Evolutionary conservation across 2,797 vertebrate genomes (phyloP).

Genomic region (Chrosomus eos): DNA sequence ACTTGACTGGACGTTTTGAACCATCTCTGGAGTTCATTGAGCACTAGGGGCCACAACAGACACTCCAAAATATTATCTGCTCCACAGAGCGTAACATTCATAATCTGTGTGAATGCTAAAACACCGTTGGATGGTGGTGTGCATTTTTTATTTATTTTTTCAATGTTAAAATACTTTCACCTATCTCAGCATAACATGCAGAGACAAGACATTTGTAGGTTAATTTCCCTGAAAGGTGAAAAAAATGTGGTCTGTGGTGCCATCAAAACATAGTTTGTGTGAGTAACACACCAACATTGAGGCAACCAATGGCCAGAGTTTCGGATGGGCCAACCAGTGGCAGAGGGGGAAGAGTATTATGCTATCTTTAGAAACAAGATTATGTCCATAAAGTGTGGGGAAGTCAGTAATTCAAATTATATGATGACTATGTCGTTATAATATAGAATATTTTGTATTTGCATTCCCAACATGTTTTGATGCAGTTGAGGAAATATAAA

Average conservation of each 20-base stretch:
- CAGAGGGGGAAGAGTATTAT: neutral
- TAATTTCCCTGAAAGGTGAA: neutral
- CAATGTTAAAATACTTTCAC: neutral
- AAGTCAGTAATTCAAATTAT: neutral
- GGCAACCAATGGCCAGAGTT: neutral
- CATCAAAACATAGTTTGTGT: neutral
- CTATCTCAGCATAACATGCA: neutral
- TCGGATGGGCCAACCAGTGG: neutral
- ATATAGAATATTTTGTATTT: neutral
- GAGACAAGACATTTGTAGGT: neutral
- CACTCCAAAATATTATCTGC: constrained; percentile 47
- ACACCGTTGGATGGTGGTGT: neutral
- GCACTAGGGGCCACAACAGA: constrained; percentile 46
- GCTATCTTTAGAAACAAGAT: neutral
- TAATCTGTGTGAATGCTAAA: constrained; percentile 39
- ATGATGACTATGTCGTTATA: neutral
- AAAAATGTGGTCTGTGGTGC: neutral
- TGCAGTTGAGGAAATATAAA: neutral
- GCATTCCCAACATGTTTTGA: neutral
- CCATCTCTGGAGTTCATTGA: constrained; percentile 51
- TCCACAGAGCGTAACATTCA: constrained; percentile 42
- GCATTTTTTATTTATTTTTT: neutral
- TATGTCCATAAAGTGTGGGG: neutral
- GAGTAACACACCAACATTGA: neutral
- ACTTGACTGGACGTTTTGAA: constrained; percentile 56